Evolutionary conservation across 2,888 invertebrate genomes (phyloP).

Genomic region (Ochropacha duplaris): DNA sequence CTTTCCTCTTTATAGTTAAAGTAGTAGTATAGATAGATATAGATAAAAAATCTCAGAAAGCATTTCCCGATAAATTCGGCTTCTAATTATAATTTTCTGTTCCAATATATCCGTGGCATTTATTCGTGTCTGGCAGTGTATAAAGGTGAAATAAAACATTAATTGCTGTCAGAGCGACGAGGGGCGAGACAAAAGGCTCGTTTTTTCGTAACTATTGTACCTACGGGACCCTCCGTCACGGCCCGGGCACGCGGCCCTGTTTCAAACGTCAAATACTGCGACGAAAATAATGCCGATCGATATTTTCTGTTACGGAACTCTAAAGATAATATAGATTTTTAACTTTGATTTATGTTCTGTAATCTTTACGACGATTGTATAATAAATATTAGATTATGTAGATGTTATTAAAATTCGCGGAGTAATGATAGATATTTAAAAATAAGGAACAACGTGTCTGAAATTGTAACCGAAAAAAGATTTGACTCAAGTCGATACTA

Average conservation of each 20-base stretch:
- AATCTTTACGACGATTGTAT: slow-evolving; percentile 9
- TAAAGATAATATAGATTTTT: slow-evolving; percentile 6
- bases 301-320: slow-evolving; percentile 29
- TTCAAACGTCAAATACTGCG: slow-evolving; percentile 30
- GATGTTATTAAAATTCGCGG: not conserved
- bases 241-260: slow-evolving; percentile 45
- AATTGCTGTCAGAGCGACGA: slow-evolving; percentile 71
- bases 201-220: slow-evolving; percentile 73
- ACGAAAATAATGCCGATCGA: slow-evolving; percentile 37
- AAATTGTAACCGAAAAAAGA: too few relatives aligned
- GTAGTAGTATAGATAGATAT: too few relatives aligned
- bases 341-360: slow-evolving; percentile 11
- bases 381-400: too few relatives aligned
- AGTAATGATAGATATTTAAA: too few relatives aligned
- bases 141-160: slow-evolving; percentile 75
- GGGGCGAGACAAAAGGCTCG: slow-evolving; percentile 64
- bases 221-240: slow-evolving; percentile 70
- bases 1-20: too few relatives aligned
- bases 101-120: slow-evolving; percentile 32
- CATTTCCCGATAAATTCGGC: not conserved
- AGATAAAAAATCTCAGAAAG: too few relatives aligned
- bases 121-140: slow-evolving; percentile 45
- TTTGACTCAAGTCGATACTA: too few relatives aligned
- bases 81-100: slow-evolving; percentile 20
- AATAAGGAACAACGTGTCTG: too few relatives aligned